phyloP scores from a whole-genome alignment of 2,113 vertebrate genomes.

The Indri indri region DNA sequence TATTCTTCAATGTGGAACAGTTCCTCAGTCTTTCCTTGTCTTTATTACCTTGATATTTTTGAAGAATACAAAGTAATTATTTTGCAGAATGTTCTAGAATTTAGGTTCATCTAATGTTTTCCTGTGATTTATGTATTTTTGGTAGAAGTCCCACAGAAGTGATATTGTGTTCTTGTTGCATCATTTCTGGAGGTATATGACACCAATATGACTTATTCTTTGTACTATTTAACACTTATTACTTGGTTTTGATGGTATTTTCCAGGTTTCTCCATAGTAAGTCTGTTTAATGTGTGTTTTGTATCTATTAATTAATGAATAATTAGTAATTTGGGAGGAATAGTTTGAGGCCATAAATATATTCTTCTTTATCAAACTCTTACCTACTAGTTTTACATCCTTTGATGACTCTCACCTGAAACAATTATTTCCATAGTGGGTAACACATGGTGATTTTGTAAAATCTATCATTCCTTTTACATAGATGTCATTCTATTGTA shows the following conservation, averaged over 20 bases:
- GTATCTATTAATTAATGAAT: not conserved
- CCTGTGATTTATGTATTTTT: not conserved
- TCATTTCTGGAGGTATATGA: not conserved
- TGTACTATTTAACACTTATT: not conserved
- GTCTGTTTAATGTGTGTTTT: not conserved
- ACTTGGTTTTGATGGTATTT: not conserved
- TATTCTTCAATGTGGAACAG: not conserved
- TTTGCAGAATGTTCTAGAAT: not conserved
- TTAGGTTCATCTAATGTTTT: not conserved
- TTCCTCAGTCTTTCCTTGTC: not conserved
- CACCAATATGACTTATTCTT: not conserved
- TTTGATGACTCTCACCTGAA: not conserved
- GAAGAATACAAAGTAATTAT: not conserved
- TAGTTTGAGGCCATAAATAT: not conserved
- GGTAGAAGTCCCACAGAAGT: not conserved
- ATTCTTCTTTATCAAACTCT: not conserved
- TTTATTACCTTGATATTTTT: not conserved
- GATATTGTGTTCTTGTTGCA: not conserved
- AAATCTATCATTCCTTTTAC: not conserved
- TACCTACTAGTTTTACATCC: not conserved
- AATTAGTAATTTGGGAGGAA: not conserved
- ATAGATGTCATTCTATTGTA: not conserved
- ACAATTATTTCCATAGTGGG: not conserved
- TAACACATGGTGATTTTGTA: not conserved
- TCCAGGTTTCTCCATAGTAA: not conserved